Evolutionary conservation across 92 coral and sea anemone genomes (phyloP).

Genomic region (Ricordea florida): DNA sequence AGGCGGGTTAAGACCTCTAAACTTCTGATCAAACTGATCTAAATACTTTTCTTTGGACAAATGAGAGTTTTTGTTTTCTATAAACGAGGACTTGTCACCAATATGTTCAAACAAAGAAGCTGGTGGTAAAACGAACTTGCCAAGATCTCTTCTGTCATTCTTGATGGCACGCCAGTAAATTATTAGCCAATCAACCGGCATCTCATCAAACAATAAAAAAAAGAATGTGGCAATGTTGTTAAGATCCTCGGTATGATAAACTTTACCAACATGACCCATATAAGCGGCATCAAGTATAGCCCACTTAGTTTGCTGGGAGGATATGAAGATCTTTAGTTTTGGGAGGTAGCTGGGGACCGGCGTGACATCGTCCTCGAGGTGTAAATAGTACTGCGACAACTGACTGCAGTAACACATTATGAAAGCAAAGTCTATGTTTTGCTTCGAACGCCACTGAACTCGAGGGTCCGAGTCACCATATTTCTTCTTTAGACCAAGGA

Average conservation of each 20-base stretch:
- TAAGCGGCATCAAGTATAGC: slow-evolving; percentile 42
- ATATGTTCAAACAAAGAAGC: slow-evolving; percentile 51
- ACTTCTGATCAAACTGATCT: slow-evolving; percentile 61
- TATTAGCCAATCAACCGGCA: slow-evolving; percentile 82
- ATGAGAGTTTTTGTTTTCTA: neutral
- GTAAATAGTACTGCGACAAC: slow-evolving; percentile 64
- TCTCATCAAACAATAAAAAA: slow-evolving; percentile 62
- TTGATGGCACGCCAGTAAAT: slow-evolving; percentile 37
- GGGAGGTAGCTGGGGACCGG: slow-evolving; percentile 62
- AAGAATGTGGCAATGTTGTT: slow-evolving; percentile 52
- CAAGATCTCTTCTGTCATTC: neutral
- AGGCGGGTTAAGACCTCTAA: slow-evolving; percentile 58
- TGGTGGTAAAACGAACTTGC: neutral
- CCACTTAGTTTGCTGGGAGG: slow-evolving; percentile 43
- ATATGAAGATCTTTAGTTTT: slow-evolving; percentile 56
- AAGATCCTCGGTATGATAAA: slow-evolving; percentile 52
- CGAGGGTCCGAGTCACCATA: slow-evolving; percentile 58
- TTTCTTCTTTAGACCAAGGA: slow-evolving; percentile 38
- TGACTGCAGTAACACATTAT: slow-evolving; percentile 71
- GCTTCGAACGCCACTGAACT: slow-evolving; percentile 76
- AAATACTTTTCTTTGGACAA: slow-evolving; percentile 49
- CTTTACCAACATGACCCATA: slow-evolving; percentile 70
- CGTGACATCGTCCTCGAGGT: slow-evolving; percentile 71
- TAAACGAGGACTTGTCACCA: slow-evolving; percentile 53
- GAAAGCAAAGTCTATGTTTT: slow-evolving; percentile 64